Conservation (phyloP, 2,888 invertebrate species). For the Monopis laevigella region DNA sequence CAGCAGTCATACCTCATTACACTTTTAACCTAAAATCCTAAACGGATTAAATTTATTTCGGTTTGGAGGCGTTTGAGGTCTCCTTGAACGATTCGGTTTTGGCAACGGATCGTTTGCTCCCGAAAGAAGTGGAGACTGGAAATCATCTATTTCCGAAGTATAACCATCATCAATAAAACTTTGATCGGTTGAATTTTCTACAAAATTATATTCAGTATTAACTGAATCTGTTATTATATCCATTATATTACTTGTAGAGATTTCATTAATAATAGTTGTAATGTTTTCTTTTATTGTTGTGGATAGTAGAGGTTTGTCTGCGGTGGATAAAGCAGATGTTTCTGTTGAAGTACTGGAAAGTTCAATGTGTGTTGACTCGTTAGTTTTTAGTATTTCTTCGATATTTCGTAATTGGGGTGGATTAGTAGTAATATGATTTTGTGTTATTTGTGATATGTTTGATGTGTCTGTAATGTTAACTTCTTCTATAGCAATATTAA, state of each 20-base stretch:
- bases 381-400: conserved; percentile 24
- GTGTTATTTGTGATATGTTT: neutral
- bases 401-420: conserved; percentile 29
- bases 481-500: too few relatives aligned
- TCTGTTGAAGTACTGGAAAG: too few relatives aligned
- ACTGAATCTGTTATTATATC: too few relatives aligned
- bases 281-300: neutral
- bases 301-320: neutral
- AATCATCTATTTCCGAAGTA: conserved; percentile 37
- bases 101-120: conserved; percentile 51
- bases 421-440: neutral
- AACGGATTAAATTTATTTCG: conserved; percentile 58
- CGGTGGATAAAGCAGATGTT: too few relatives aligned
- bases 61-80: conserved; percentile 40
- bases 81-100: conserved; percentile 45
- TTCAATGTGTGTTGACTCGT: too few relatives aligned
- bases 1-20: conserved; percentile 14
- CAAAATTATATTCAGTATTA: neutral
- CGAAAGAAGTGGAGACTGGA: conserved; percentile 52
- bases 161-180: conserved; percentile 20
- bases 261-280: neutral
- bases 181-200: neutral
- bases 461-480: too few relatives aligned
- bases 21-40: conserved; percentile 52
- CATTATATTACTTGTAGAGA: neutral